Evolutionary conservation across 1,140 invertebrate species (phyloP), one percentile per base, ranked within the genome.

Genomic region (Musca domestica): DNA sequence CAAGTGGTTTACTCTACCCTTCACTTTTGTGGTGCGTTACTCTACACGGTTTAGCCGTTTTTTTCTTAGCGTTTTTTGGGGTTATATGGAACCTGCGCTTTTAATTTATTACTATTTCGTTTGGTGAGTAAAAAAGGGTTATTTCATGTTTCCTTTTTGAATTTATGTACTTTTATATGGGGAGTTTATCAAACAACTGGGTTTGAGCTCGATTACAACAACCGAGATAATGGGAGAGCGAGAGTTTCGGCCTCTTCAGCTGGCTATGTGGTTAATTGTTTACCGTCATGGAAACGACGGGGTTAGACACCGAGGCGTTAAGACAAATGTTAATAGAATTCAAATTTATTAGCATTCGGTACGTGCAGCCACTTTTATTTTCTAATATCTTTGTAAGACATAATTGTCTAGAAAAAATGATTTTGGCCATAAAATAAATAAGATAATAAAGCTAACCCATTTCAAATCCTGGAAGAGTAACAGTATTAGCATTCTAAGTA

Each of bases 21-120:
- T 58, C 23, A 3, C 54, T 51, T 22, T 41, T 30, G 6, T 41
- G 6, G 34, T 41, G 34, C 34, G 34, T 41, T 10, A 41, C 27
- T n/a, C n/a, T 9, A 30, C 27, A 4, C 27, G 5, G 12, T 2
- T 54, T 27, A 12, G 14, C n/a, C 12, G 22, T 27, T 56, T 25
- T 5, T 41, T 34, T 17, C n/a, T 2, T 58, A 27, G 27, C 34
- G 34, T 34, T 61, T n/a, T n/a, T 58, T 20, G 20, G 19, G 27
- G n/a, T 61, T 34, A 34, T 34, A 61, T 10, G 17, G 20, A 61
- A 61, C 56, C 56, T 61, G 56, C 56, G 27, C 56, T 61, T 34
- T 61, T 61, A 61, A 61, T 61, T 61, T 61, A 61, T 34, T n/a
- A 34, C 56, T 20, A 20, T 61, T 34, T 61, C n/a, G n/a, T 61